A percentile compares a stretch with the other conserved stretches of the same genome.
Conservation (phyloP, 2,797 vertebrate genomes). For the Rhabdophis nuchalis region DNA sequence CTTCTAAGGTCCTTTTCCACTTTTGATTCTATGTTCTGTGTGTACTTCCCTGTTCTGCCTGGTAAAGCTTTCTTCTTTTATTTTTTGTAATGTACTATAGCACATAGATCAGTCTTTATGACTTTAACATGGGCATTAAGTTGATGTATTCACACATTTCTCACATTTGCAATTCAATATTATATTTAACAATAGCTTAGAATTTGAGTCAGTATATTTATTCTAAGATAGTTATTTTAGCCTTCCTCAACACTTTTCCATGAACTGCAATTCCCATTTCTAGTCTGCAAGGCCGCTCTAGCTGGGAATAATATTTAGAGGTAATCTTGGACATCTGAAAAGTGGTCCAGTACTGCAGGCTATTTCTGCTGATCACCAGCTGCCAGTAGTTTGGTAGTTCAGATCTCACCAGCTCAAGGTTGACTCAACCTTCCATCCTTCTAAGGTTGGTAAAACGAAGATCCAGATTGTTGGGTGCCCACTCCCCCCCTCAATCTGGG, state of each 20-base stretch:
- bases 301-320: neutral
- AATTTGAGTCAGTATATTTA: neutral
- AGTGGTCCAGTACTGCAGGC: too few relatives aligned
- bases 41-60: neutral
- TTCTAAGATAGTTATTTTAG: neutral
- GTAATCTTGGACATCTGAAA: neutral
- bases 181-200: neutral
- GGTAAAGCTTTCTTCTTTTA: neutral
- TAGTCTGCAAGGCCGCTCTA: neutral
- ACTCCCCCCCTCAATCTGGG: too few relatives aligned
- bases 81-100: neutral
- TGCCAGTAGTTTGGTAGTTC: too few relatives aligned
- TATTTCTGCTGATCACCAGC: too few relatives aligned
- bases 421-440: too few relatives aligned
- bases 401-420: too few relatives aligned
- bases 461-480: too few relatives aligned
- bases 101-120: neutral
- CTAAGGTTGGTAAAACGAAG: too few relatives aligned
- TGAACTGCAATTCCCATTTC: neutral
- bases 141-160: neutral
- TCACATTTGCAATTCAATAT: neutral
- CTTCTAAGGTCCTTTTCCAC: neutral
- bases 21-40: neutral
- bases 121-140: neutral
- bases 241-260: neutral